A percentile compares a stretch with the other conserved stretches of the same genome.
These are phyloP conservation scores for Anneissia japonica DNA, from an alignment of 35 echinoderm and acorn worm genomes.

Conservation along the genomic window DNA sequence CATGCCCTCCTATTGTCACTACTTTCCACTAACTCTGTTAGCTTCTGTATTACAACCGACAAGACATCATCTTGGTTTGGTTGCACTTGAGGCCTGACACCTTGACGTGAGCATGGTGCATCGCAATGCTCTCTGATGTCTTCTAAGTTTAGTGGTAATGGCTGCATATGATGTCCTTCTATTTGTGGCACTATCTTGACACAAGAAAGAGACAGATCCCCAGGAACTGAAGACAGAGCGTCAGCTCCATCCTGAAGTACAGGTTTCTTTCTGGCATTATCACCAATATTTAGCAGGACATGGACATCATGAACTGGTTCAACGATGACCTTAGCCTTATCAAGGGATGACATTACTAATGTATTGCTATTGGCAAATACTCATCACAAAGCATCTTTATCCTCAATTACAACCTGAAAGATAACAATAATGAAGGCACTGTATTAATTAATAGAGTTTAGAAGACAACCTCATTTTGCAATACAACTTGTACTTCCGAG, in stretches of 20 bases:
- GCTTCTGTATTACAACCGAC: conserved; percentile 95
- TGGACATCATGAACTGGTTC: neutral
- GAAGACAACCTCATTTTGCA: too few species aligned
- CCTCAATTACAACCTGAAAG: too few species aligned
- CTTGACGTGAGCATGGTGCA: neutral
- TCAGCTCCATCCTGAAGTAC: neutral
- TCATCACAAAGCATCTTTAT: too few species aligned
- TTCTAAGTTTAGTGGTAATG: neutral
- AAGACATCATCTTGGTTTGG: conserved; percentile 83
- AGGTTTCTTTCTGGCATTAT: neutral
- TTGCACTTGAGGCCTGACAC: neutral
- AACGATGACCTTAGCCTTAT: neutral
- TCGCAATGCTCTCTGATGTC: neutral
- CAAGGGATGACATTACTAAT: too few species aligned
- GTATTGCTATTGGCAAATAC: too few species aligned
- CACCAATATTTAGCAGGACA: neutral
- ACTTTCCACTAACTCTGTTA: conserved; percentile 81
- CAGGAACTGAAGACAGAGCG: neutral
- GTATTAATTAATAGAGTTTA: too few species aligned
- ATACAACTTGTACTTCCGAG: too few species aligned
- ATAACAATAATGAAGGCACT: too few species aligned
- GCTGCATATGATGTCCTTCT: neutral
- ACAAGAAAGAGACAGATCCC: neutral
- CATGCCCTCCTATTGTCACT: conserved; percentile 36
- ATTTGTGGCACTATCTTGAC: neutral